Evolutionary conservation across 2,797 vertebrate species (phyloP).

Genomic region (Schizopygopsis pylzovi): DNA sequence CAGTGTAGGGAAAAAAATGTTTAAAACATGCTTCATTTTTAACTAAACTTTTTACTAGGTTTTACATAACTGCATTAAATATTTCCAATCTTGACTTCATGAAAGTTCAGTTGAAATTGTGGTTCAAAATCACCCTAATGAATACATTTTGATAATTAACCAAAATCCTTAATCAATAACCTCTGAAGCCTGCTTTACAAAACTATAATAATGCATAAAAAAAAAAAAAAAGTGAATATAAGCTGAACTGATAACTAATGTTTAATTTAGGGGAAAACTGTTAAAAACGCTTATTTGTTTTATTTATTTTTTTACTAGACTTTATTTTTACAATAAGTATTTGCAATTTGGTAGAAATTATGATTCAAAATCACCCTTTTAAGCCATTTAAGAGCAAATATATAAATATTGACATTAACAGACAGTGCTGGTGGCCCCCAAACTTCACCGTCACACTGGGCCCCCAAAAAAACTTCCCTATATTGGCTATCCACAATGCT

Average conservation of each 20-base stretch:
- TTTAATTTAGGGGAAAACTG: not conserved
- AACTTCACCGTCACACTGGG: not conserved
- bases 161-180: no score
- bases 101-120: not conserved
- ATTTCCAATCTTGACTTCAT: not conserved
- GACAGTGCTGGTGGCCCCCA: not conserved
- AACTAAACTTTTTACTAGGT: not conserved
- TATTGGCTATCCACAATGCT: constrained; percentile 55
- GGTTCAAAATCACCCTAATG: not conserved
- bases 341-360: not conserved
- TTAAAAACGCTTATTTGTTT: no score
- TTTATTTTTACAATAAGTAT: not conserved
- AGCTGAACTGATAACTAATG: not conserved
- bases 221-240: not conserved
- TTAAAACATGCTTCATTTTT: not conserved
- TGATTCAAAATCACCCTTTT: not conserved
- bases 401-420: not conserved
- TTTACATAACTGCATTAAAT: not conserved
- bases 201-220: not conserved
- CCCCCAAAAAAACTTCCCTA: constrained; percentile 32
- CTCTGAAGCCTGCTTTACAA: not conserved
- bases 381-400: no score
- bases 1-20: not conserved
- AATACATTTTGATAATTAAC: not conserved
- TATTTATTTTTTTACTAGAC: not conserved